Base-by-base conservation (phyloP, 2,113 vertebrate genomes). In the Leptocoma aspasia region DNA sequence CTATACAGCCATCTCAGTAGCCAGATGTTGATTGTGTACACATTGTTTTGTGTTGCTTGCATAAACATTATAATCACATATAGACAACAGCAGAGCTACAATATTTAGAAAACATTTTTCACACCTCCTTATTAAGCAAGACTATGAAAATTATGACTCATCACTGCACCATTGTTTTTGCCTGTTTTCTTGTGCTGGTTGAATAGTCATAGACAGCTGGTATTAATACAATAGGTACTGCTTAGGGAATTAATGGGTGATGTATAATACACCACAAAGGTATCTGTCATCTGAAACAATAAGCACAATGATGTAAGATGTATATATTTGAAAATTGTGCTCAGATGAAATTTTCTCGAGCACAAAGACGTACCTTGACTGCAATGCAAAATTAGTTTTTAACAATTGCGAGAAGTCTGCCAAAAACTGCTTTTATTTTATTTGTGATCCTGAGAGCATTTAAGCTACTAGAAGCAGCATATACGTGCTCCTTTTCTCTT, bases 21-120 rank as follows among this genome's bases (percentile, higher is more conserved):
- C 98, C 98, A 98, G 98, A 98, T 99, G 98, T 98, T 99, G 98
- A 98, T 98, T 98, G 98, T 98, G 98, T 98, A 98, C 98, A 98
- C 98, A 98, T 98, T 99, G 98, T 98, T 98, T 98, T 98, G 98
- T 98, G 98, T 98, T 98, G 98, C 98, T 98, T 98, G 98, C 98
- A 98, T 98, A 98, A 98, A 98, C 98, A 98, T 98, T 98, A 98
- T 98, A 98, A 99, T 99, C 98, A 99, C 98, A 98, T 98, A 98
- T 98, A 98, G 98, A 98, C 98, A 98, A 98, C 98, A 98, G 98
- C 98, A 98, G 98, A 98, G 98, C 98, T 98, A 98, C 98, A 99
- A 99, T 99, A 98, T 99, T 99, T 98, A 98, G 98, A 99, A 99
- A 99, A 99, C 98, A 99, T 98, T 98, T 99, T 98, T 98, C 98